phyloP scores from a whole-genome alignment of 2,888 invertebrate genomes.

The Archips xylosteana region DNA sequence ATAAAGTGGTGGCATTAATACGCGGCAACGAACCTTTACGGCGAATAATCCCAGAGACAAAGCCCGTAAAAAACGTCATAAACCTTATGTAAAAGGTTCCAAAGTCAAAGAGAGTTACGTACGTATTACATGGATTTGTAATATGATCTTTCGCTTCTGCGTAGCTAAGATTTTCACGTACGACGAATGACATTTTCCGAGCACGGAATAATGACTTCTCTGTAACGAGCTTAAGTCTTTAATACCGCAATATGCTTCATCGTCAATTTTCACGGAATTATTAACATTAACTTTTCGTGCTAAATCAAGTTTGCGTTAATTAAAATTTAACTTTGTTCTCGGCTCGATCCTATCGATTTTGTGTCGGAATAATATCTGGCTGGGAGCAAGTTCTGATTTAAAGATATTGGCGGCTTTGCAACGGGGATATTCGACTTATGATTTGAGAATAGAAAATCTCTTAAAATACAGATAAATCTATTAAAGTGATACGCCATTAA shows the following conservation, averaged over 20 bases:
- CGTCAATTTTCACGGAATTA: slow-evolving; percentile 28
- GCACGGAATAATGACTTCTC: not conserved
- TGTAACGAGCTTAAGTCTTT: slow-evolving; percentile 12
- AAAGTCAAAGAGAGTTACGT: slow-evolving; percentile 39
- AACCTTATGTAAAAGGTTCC: slow-evolving; percentile 50
- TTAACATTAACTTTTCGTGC: slow-evolving; percentile 18
- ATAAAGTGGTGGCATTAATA: slow-evolving; percentile 53
- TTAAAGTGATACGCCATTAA: not conserved
- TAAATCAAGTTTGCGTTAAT: slow-evolving; percentile 14
- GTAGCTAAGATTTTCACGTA: slow-evolving; percentile 13
- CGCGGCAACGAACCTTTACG: slow-evolving; percentile 55
- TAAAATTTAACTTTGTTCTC: slow-evolving; percentile 13
- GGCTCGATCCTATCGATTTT: slow-evolving; percentile 22
- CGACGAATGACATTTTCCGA: slow-evolving; percentile 12
- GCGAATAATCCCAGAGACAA: slow-evolving; percentile 48
- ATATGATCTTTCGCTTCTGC: too few relatives aligned
- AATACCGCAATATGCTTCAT: slow-evolving; percentile 20
- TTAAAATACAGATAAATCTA: not conserved
- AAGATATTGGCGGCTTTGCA: not conserved
- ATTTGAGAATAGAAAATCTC: not conserved
- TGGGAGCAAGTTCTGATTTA: slow-evolving; percentile 8
- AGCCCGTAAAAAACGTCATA: slow-evolving; percentile 54
- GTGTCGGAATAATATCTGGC: slow-evolving; percentile 8
- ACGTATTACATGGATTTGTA: slow-evolving; percentile 30
- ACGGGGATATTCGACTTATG: not conserved